Conservation (phyloP, 2,113 vertebrate genomes). For the Chloroceryle aenea region DNA sequence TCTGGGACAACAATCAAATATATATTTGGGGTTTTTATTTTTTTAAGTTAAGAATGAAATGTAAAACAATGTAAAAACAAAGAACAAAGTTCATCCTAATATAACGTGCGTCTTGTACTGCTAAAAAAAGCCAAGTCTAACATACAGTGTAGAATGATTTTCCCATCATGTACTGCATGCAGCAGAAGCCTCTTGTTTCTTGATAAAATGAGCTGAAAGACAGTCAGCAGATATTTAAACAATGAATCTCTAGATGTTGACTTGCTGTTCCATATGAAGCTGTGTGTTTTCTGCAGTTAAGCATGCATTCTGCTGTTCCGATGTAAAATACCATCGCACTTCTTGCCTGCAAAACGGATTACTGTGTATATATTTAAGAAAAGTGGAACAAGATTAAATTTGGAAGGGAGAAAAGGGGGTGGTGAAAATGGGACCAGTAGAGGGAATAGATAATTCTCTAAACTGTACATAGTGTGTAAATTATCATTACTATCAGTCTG, state of each 20-base stretch:
- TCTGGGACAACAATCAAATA: conserved; percentile 78
- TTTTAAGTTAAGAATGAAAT: conserved; percentile 83
- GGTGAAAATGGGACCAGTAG: conserved; percentile 56
- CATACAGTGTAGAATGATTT: conserved; percentile 72
- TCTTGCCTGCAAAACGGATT: conserved; percentile 79
- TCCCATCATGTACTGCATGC: conserved; percentile 84
- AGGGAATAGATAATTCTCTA: conserved; percentile 62
- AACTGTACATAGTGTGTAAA: conserved; percentile 86
- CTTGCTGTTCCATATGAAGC: conserved; percentile 79
- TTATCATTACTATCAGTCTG: conserved; percentile 76
- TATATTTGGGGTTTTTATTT: conserved; percentile 77
- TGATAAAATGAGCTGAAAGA: conserved; percentile 86
- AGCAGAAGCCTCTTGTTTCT: conserved; percentile 83
- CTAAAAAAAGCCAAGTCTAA: conserved; percentile 70
- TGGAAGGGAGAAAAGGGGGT: conserved; percentile 37
- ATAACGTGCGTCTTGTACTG: conserved; percentile 82
- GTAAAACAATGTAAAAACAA: conserved; percentile 79
- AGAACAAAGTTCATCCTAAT: conserved; percentile 75
- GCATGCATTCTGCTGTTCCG: conserved; percentile 87
- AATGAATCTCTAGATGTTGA: conserved; percentile 71
- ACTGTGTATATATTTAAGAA: conserved; percentile 78
- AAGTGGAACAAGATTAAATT: conserved; percentile 58
- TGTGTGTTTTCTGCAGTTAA: conserved; percentile 81
- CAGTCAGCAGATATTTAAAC: conserved; percentile 79
- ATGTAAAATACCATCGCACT: conserved; percentile 83